A percentile compares a stretch with the other conserved stretches of the same genome.
Evolutionary conservation across 2,888 invertebrate genomes (phyloP).

Genomic region (Mythimna vitellina): DNA sequence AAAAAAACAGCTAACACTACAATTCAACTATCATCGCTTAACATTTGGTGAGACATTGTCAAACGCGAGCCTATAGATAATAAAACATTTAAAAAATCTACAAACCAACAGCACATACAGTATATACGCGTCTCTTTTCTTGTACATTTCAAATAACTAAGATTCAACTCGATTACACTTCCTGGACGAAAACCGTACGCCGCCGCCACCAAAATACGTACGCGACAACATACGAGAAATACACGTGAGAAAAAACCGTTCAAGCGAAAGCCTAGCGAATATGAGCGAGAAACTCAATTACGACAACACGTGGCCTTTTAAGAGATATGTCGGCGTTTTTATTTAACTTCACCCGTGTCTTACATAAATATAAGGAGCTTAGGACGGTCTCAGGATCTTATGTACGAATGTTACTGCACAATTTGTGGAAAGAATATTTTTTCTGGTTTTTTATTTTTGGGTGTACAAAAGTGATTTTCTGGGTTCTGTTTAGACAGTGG

Average conservation of each 20-base stretch:
- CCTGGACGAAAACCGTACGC: conserved; percentile 26
- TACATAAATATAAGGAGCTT: conserved; percentile 59
- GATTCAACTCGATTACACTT: conserved; percentile 6
- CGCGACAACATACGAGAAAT: conserved; percentile 8
- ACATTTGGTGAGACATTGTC: too few species aligned
- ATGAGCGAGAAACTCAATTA: conserved; percentile 62
- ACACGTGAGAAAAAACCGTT: conserved; percentile 52
- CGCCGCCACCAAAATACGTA: conserved; percentile 3
- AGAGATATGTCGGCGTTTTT: conserved; percentile 63
- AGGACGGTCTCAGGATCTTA: conserved; percentile 19
- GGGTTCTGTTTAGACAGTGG: background rate
- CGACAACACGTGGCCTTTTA: conserved; percentile 43
- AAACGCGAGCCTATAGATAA: too few species aligned
- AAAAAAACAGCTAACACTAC: too few species aligned
- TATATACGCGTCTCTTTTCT: too few species aligned
- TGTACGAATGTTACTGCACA: conserved; percentile 44
- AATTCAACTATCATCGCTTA: too few species aligned
- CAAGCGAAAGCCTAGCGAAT: conserved; percentile 38
- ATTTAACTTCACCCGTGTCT: conserved; percentile 57
- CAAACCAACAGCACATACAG: too few species aligned
- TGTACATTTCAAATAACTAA: background rate
- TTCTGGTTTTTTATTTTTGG: conserved; percentile 16
- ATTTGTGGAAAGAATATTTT: conserved; percentile 45
- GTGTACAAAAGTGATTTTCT: conserved; percentile 16
- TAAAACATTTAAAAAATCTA: too few species aligned